phyloP scores from a whole-genome alignment of 2,113 vertebrate genomes.

The Uria aalge region DNA sequence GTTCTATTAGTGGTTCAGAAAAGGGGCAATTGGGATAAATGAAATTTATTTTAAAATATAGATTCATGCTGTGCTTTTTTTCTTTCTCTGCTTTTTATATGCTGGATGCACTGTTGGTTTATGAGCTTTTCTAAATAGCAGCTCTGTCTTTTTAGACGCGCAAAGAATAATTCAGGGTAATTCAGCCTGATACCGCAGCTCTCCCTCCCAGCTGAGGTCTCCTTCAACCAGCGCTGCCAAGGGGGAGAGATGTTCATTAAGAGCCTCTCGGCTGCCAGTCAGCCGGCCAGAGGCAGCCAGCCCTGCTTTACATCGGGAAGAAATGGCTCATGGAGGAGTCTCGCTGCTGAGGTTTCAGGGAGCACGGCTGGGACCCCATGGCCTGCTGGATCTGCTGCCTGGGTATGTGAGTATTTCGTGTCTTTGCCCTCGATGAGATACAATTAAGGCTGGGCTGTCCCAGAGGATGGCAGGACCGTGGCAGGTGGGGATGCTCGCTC shows the following conservation, averaged over 20 bases:
- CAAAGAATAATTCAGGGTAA: neutral
- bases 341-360: neutral
- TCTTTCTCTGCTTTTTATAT: neutral
- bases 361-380: neutral
- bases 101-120: neutral
- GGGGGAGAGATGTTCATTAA: neutral
- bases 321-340: neutral
- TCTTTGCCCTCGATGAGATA: neutral
- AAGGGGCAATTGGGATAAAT: neutral
- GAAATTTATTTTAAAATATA: neutral
- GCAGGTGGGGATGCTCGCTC: rapidly evolving
- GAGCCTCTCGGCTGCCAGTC: neutral
- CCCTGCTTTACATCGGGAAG: rapidly evolving
- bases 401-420: neutral
- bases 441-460: neutral
- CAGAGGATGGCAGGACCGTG: neutral
- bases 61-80: neutral
- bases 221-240: neutral
- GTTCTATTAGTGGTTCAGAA: neutral
- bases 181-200: neutral
- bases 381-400: neutral
- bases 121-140: neutral
- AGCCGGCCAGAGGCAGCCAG: neutral
- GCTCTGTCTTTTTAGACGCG: neutral
- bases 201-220: neutral